Evolutionary conservation across 2,113 vertebrate genomes (phyloP).

Genomic region (Speoplatyrhinus poulsoni): DNA sequence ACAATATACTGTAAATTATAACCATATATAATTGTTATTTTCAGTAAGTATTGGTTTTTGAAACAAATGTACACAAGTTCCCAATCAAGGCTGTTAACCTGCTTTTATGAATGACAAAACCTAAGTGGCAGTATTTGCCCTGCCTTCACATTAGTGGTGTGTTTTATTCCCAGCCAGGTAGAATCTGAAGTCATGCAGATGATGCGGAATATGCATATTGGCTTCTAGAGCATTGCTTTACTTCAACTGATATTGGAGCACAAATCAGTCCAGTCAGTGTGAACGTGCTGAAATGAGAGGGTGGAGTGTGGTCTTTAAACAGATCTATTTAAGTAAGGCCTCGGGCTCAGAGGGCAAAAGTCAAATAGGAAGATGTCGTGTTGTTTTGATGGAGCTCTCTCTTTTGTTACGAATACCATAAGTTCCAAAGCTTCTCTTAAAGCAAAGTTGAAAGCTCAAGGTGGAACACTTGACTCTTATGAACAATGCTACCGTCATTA

Average conservation of each 20-base stretch:
- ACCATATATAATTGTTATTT: no score
- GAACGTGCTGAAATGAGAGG: not conserved
- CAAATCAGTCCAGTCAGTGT: not conserved
- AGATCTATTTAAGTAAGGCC: not conserved
- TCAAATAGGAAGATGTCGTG: slow-evolving; percentile 11
- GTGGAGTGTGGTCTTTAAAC: not conserved
- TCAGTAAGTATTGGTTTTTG: no score
- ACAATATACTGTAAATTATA: no score
- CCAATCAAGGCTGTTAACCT: slow-evolving; percentile 1
- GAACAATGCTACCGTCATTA: not conserved
- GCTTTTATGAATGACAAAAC: slow-evolving; percentile 3
- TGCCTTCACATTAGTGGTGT: not conserved
- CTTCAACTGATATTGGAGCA: not conserved
- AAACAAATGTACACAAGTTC: not conserved
- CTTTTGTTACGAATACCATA: not conserved
- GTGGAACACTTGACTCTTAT: not conserved
- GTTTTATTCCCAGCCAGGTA: not conserved
- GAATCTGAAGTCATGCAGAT: not conserved
- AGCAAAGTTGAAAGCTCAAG: not conserved
- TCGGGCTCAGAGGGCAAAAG: slow-evolving; percentile 18
- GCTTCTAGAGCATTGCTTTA: not conserved
- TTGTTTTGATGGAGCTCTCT: not conserved
- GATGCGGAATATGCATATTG: not conserved
- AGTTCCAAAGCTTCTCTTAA: not conserved
- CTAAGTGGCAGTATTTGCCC: no score